Percentiles rank a stretch among this genome's conserved stretches.
phyloP scores from a whole-genome alignment of 2,888 invertebrate species.

The Acanthosepion pharaonis region DNA sequence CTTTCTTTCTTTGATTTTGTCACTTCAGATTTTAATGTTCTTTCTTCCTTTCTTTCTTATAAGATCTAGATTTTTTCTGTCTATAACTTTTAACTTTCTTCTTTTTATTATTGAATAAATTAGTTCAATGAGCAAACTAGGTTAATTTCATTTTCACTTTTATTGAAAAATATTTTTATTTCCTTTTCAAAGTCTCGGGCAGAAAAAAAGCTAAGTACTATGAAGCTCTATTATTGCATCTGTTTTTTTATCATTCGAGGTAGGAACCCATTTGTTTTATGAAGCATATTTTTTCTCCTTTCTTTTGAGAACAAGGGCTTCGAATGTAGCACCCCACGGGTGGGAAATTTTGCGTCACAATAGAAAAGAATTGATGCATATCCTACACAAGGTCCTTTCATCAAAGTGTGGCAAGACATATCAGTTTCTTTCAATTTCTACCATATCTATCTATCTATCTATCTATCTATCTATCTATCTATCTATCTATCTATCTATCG shows the following conservation, averaged over 20 bases:
- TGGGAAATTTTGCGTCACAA: not conserved
- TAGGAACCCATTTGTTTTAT: not conserved
- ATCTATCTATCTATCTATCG: not conserved
- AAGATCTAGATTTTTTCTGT: too few relatives aligned
- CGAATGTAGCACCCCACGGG: not conserved
- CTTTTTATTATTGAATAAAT: too few relatives aligned
- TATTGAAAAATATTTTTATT: too few relatives aligned
- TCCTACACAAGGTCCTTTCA: not conserved
- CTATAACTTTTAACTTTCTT: too few relatives aligned
- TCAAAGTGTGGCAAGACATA: not conserved
- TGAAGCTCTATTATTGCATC: too few relatives aligned
- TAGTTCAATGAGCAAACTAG: too few relatives aligned
- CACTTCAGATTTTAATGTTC: too few relatives aligned
- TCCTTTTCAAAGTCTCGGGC: too few relatives aligned
- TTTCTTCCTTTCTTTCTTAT: too few relatives aligned
- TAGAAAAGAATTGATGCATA: not conserved
- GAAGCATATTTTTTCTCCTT: not conserved
- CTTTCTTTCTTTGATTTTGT: too few relatives aligned
- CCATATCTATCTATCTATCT: not conserved
- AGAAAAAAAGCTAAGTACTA: too few relatives aligned
- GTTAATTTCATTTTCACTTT: too few relatives aligned
- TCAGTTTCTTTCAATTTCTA: not conserved
- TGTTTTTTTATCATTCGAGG: not conserved
- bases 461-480: not conserved
- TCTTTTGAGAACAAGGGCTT: not conserved